A percentile compares a stretch with the other conserved stretches of the same genome.
Evolutionary conservation across 2,888 invertebrate species (phyloP).

Genomic region (Drosophila melanosoma): DNA sequence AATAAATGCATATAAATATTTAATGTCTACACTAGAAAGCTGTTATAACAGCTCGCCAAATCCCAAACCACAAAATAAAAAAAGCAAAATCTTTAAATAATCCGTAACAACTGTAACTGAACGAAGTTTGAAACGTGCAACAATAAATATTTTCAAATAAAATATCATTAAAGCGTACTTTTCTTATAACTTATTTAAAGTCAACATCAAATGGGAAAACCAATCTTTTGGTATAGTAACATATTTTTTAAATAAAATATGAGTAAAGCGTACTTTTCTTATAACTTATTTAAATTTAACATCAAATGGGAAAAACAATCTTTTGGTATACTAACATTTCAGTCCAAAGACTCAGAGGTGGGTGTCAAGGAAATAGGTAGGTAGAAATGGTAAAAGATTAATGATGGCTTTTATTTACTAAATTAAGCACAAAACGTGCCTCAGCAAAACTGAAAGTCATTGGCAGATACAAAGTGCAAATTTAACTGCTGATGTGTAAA

Average conservation of each 20-base stretch:
- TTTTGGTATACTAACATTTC: neutral
- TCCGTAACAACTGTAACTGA: constrained; percentile 60
- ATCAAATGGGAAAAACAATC: neutral
- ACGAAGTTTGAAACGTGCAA: constrained; percentile 75
- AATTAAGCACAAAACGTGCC: constrained; percentile 18
- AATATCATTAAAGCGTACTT: constrained; percentile 1
- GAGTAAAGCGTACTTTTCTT: neutral
- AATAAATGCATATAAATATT: constrained; percentile 41
- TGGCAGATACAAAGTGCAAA: constrained; percentile 9
- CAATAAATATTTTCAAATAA: constrained; percentile 75
- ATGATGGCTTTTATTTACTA: constrained; percentile 35
- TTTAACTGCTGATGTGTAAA: constrained; percentile 42
- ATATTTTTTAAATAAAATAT: constrained; percentile 67
- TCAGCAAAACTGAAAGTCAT: neutral
- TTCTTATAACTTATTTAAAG: neutral
- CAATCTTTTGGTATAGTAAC: neutral
- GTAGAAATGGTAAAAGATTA: neutral
- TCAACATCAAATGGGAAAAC: neutral
- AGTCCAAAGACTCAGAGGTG: constrained; percentile 5
- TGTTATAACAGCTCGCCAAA: constrained; percentile 26
- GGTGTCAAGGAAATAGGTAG: constrained; percentile 15
- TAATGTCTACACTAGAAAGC: constrained; percentile 33
- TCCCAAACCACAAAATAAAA: constrained; percentile 1
- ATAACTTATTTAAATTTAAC: neutral
- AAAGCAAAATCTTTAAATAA: constrained; percentile 20